These are phyloP conservation scores for Todiramphus saurophagus DNA, from an alignment of 2,113 vertebrate species.

Conservation along the genomic window DNA sequence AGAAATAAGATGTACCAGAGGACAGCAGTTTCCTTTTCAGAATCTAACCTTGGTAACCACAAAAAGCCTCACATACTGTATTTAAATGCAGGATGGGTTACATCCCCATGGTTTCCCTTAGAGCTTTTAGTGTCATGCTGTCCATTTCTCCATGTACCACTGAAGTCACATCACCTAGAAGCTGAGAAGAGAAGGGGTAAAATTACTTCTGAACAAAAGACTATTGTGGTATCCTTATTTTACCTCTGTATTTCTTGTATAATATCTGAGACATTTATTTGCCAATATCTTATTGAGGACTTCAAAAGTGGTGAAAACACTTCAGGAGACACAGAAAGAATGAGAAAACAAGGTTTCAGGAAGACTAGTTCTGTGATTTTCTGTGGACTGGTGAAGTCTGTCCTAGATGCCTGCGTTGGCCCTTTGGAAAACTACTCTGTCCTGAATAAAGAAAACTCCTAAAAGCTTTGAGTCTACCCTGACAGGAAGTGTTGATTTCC, in stretches of 20 bases:
- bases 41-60: neutral
- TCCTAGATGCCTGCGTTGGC: neutral
- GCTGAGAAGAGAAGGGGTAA: neutral
- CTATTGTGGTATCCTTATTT: neutral
- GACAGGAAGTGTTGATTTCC: slow-evolving; percentile 23
- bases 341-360: neutral
- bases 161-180: neutral
- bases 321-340: neutral
- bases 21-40: neutral
- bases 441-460: neutral
- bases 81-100: neutral
- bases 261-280: neutral
- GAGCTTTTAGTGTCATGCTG: neutral
- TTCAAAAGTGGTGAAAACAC: neutral
- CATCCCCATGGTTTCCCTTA: neutral
- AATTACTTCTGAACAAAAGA: neutral
- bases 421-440: neutral
- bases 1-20: neutral
- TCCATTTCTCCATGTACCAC: neutral
- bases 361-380: neutral
- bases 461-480: neutral
- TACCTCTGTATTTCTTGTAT: neutral
- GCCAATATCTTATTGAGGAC: neutral
- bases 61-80: neutral
- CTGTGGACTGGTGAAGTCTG: neutral